These are phyloP conservation scores for Phymorhynchus buccinoides DNA, from an alignment of 1,140 invertebrate genomes.

Conservation along the genomic window DNA sequence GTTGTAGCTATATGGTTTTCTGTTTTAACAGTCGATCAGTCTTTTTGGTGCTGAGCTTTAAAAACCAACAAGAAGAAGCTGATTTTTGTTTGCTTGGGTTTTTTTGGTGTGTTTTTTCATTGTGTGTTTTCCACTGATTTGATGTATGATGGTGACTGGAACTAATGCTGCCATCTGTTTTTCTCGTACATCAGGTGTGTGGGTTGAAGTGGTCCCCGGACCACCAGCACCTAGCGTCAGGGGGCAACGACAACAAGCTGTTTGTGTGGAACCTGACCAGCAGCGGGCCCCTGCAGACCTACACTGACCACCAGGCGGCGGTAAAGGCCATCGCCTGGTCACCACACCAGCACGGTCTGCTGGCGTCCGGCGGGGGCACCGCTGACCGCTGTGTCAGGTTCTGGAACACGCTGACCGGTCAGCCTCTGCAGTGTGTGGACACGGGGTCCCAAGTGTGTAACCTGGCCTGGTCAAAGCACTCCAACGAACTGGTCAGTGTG, in stretches of 20 bases:
- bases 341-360: slow-evolving; percentile 97
- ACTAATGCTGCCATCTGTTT: slow-evolving; percentile 6
- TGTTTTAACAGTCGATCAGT: too few species aligned
- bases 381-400: slow-evolving; percentile 90
- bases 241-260: slow-evolving; percentile 98
- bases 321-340: slow-evolving; percentile 99
- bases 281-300: slow-evolving; percentile 82
- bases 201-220: slow-evolving; percentile 99
- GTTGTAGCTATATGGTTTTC: too few species aligned
- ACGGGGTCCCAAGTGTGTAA: slow-evolving; percentile 99
- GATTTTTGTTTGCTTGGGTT: too few species aligned
- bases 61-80: too few species aligned
- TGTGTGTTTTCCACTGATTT: too few species aligned
- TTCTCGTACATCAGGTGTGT: slow-evolving; percentile 79
- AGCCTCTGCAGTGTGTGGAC: slow-evolving; percentile 98
- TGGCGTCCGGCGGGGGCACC: slow-evolving; percentile 98
- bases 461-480: slow-evolving; percentile 99
- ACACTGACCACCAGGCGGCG: slow-evolving; percentile 97
- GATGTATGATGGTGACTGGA: too few species aligned
- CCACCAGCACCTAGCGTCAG: slow-evolving; percentile 97
- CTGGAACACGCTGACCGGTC: slow-evolving; percentile 99
- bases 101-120: too few species aligned
- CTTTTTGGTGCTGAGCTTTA: too few species aligned
- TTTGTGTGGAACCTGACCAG: slow-evolving; percentile 96
- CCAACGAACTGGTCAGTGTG: slow-evolving; percentile 89